A percentile compares a stretch with the other conserved stretches of the same genome.
These are phyloP conservation scores for Psilopogon haemacephalus DNA, from an alignment of 2,113 vertebrate genomes.

Conservation along the genomic window DNA sequence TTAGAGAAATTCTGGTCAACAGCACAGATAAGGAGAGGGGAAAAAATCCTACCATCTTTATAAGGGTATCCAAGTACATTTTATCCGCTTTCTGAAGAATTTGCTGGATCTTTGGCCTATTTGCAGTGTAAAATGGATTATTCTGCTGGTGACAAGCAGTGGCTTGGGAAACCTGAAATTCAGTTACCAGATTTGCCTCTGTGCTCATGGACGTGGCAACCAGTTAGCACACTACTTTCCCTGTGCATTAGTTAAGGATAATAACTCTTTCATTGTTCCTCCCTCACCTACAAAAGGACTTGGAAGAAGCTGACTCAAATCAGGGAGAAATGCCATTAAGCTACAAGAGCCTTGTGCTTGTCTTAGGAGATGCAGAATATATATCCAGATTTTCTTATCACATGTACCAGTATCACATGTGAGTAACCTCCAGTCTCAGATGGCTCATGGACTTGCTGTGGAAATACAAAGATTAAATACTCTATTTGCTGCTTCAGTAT, in stretches of 20 bases:
- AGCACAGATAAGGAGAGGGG: not conserved
- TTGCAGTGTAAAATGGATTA: not conserved
- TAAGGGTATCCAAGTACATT: not conserved
- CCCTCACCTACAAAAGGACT: not conserved
- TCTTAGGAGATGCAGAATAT: not conserved
- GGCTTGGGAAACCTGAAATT: not conserved
- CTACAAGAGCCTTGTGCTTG: not conserved
- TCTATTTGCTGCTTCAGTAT: not conserved
- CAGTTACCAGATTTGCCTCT: not conserved
- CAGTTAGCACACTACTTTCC: not conserved
- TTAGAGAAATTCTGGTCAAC: not conserved
- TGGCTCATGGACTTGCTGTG: not conserved
- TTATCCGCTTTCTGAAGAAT: not conserved
- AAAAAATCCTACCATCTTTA: no score
- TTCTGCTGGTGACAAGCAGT: not conserved
- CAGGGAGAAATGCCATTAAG: not conserved
- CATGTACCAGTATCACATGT: not conserved
- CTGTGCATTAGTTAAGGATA: not conserved
- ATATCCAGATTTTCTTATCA: not conserved
- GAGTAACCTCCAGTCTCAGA: not conserved
- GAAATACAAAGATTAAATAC: not conserved
- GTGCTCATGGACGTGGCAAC: not conserved
- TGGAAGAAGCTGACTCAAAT: not conserved
- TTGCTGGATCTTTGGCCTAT: not conserved
- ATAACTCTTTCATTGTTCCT: not conserved